Evolutionary conservation across 2,113 vertebrate species (phyloP), one percentile per base, ranked within the genome.

Genomic region (Gadus chalcogrammus): DNA sequence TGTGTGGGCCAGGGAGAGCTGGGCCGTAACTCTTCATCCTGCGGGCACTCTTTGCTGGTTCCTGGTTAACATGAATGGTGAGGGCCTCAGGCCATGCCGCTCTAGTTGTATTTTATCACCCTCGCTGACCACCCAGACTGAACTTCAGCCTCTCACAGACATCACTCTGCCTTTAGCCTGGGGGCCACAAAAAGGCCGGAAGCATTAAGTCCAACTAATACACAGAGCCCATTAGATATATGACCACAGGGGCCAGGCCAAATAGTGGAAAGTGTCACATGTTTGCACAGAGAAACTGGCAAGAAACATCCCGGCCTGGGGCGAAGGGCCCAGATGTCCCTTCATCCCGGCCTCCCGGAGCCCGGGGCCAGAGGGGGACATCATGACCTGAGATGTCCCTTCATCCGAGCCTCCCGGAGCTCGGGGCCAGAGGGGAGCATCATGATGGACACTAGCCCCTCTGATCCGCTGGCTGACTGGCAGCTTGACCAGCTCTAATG

Each of bases 121-220:
- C 73, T 67, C 79, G 71, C 74, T 83, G 89, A 86, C 89, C 88
- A 90, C 88, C 89, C 89, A 89, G 83, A 83, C 79, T 86, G 78
- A 80, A 70, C 80, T 72, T 64, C 72, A 82, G 80, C 71, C 73
- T 62, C 68, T 76, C 78, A 68, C 71, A 76, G 69, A 76, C 71
- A 78, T 75, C 67, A 79, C 56, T 52, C 58, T 69, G 77, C 77
- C 71, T 84, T 87, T 82, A 52, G 79, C 82, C 79, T 16, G 0
- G 22, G 81, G 84, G 68, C 70, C 74, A 56, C 64, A 48, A 61
- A 18, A 31, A 16, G 79, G 81, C 88, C 85, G 89, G 89, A 90
- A 88, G 84, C 79, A 74, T 87, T 90, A 90, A 84, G 83, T 84
- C 80, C 83, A 77, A 74, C 77, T 87, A 87, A 88, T 84, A 88